These are phyloP conservation scores for Alosa sapidissima DNA, from an alignment of 2,797 vertebrate species.

Conservation along the genomic window DNA sequence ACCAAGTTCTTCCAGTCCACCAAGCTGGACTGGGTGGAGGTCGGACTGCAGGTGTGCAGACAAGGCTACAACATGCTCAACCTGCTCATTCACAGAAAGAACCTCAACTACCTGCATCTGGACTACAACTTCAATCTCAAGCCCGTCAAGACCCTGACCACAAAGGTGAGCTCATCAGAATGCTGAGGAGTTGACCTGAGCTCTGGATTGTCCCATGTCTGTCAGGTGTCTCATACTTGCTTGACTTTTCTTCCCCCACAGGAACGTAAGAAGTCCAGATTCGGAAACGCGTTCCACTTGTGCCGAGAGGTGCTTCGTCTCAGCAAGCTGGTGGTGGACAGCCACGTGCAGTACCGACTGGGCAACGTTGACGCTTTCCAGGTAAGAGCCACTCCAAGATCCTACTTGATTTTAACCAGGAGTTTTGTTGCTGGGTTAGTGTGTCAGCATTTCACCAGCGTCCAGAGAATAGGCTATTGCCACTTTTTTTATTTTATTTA, in stretches of 20 bases:
- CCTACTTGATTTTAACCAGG: not conserved
- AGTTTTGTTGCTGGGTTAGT: not conserved
- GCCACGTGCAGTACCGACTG: slow-evolving; percentile 96
- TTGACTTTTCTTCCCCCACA: slow-evolving; percentile 51
- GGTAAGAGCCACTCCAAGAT: slow-evolving; percentile 64
- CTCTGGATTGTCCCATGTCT: not conserved
- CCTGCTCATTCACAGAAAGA: slow-evolving; percentile 97
- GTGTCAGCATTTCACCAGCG: not conserved
- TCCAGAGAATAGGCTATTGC: not conserved
- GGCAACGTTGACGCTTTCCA: slow-evolving; percentile 98
- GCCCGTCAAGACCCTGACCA: slow-evolving; percentile 98
- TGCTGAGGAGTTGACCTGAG: not conserved
- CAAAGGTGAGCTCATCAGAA: slow-evolving; percentile 71
- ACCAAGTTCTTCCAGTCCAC: slow-evolving; percentile 99
- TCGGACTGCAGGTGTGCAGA: slow-evolving; percentile 95
- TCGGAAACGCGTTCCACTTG: slow-evolving; percentile 97
- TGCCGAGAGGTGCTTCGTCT: slow-evolving; percentile 95
- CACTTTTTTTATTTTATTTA: too few relatives aligned
- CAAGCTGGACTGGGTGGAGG: slow-evolving; percentile 99
- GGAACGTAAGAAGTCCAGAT: slow-evolving; percentile 98
- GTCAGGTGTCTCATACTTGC: not conserved
- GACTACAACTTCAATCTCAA: slow-evolving; percentile 99
- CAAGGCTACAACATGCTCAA: slow-evolving; percentile 99
- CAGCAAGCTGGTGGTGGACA: slow-evolving; percentile 98
- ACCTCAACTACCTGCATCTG: slow-evolving; percentile 97